Conservation (phyloP, 2,113 vertebrate genomes). For the Ondatra zibethicus region DNA sequence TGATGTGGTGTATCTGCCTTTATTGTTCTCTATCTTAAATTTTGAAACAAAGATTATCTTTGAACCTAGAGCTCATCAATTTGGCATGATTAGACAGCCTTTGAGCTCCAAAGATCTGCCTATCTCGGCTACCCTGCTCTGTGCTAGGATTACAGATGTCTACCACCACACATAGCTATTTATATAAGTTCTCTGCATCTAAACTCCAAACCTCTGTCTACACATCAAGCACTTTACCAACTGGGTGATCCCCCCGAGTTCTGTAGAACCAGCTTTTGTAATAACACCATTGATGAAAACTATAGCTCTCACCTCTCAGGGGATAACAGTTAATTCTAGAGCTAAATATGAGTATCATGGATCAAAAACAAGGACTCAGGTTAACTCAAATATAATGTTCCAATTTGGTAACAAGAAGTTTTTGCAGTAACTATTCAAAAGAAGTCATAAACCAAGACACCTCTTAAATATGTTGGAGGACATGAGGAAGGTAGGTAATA, state of each 20-base stretch:
- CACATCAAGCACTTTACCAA: background rate
- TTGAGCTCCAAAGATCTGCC: background rate
- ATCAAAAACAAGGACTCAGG: background rate
- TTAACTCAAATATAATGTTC: background rate
- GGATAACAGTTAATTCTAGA: background rate
- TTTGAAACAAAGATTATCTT: background rate
- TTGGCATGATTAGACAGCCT: background rate
- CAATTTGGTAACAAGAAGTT: background rate
- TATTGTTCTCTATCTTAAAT: background rate
- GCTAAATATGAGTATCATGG: background rate
- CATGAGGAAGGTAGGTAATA: background rate
- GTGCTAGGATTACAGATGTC: background rate
- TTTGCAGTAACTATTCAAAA: background rate
- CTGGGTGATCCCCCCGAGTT: background rate
- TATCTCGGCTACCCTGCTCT: background rate
- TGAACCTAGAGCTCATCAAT: background rate
- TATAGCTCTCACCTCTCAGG: background rate
- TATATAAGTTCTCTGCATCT: background rate
- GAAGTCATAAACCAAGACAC: background rate
- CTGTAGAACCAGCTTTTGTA: background rate
- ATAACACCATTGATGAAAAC: background rate
- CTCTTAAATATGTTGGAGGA: background rate
- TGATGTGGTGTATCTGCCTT: background rate
- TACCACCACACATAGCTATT: background rate
- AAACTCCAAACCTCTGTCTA: background rate